Percentiles rank a stretch among this genome's conserved stretches.
Conservation (phyloP, 1,140 invertebrate genomes). For the Drosophila watanabei region DNA sequence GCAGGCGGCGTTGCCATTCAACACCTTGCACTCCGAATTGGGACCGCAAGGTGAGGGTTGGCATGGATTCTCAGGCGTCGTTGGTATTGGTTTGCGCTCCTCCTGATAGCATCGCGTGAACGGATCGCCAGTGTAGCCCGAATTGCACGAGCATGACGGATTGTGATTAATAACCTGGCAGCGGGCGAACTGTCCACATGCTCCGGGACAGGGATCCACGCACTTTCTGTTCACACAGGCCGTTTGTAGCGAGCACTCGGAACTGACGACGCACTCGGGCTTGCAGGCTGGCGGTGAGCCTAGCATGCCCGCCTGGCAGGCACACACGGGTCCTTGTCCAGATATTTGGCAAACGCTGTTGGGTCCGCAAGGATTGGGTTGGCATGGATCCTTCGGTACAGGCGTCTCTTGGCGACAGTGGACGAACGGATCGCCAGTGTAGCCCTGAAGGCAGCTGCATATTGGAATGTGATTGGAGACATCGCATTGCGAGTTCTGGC, state of each 20-base stretch:
- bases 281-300: constrained; percentile 90
- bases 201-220: constrained; percentile 90
- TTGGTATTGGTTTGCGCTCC: constrained; percentile 83
- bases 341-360: constrained; percentile 92
- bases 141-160: constrained; percentile 87
- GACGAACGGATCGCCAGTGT: constrained; percentile 92
- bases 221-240: constrained; percentile 90
- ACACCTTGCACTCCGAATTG: constrained; percentile 89
- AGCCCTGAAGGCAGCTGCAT: constrained; percentile 90
- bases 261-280: constrained; percentile 90
- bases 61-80: constrained; percentile 87
- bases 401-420: constrained; percentile 73
- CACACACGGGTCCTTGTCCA: constrained; percentile 91
- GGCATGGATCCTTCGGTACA: constrained; percentile 87
- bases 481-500: constrained; percentile 90
- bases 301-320: constrained; percentile 90
- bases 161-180: constrained; percentile 89
- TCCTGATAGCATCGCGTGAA: constrained; percentile 87
- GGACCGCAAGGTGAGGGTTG: constrained; percentile 90
- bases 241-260: constrained; percentile 89
- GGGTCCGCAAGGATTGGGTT: constrained; percentile 92
- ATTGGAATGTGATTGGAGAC: constrained; percentile 93
- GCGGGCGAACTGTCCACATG: constrained; percentile 89
- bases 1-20: constrained; percentile 89
- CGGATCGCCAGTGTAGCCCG: constrained; percentile 87